Evolutionary conservation across 2,113 vertebrate genomes (phyloP), one percentile per base, ranked within the genome.

Genomic region (Pycnonotus jocosus): DNA sequence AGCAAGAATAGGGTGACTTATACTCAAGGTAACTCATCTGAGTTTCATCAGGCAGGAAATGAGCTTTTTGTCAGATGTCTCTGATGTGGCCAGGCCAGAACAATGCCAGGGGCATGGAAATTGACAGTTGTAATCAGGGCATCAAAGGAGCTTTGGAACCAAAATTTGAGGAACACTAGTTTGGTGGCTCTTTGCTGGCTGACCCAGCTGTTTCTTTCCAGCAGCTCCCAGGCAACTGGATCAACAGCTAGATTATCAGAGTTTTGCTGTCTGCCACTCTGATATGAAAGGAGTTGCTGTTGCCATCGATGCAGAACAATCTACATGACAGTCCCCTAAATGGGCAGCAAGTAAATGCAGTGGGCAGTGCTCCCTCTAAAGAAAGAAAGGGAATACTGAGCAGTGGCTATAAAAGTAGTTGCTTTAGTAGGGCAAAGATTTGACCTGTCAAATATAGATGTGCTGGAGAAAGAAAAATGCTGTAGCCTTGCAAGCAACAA

Each of bases 241-340:
- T 48, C 0, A 2, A 80, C 1, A 2, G 78, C 79, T 47, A 54
- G 71, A 77, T 91, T 83, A 93, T 81, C 42, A 82, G 86, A 91
- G 85, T 88, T 94, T 87, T 92, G 71, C 90, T 94, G 47, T 89
- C 68, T 93, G 95, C 79, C 93, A 80, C 60, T 91, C 81, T 14
- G 31, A 83, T 87, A 85, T 15, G 68, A 86, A 91, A 88, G 50
- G 17, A 85, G 47, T 56, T 88, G 62, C 91, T 77, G 74, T 11
- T 93, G 71, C 88, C 71, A 70, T 56, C 0, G 35, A 85, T 82
- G 92, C 90, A 96, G 93, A 97, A 97, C 89, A 69, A 95, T 93
- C 93, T 87, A 83, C 44, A 9, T 90, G 96, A 95, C 93, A 93
- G 85, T 35, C 81, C 50, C 57, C 60, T 95, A 82, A 91, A 91